Base-by-base conservation (phyloP, 2,113 vertebrate genomes). In the Cromileptes altivelis region DNA sequence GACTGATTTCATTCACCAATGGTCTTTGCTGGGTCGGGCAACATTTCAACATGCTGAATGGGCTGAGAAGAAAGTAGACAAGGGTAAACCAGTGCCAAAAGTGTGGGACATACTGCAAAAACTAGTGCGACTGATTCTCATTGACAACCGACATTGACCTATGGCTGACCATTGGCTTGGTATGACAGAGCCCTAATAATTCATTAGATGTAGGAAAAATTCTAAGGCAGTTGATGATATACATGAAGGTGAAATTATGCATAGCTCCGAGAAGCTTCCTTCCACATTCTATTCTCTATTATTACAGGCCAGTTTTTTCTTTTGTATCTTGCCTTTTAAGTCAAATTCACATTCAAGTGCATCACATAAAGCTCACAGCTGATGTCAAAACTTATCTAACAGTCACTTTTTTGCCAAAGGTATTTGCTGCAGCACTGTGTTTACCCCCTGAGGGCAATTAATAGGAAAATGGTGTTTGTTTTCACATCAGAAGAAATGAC, bases 401-500 rank as follows among this genome's bases (percentile, higher is more conserved):
- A 42, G 42, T 56, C n/a, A 2, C 2, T 25, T 40, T 37, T 61
- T 4, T 30, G 47, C 49, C 70, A 62, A 3, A 7, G 19, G 47
- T 25, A 74, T 74, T 58, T 64, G 42, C 63, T 30, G 25, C 21
- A 18, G 15, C 3, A 2, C 67, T 18, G 33, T 30, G 67, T 75
- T 47, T 45, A 55, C 47, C 71, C 47, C 19, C 40, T 14, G 5
- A 25, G 25, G 42, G 23, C 23, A 77, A 17, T 57, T 61, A 15
- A 40, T 65, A 11, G 61, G 56, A 64, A 65, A 74, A 57, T 50
- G 11, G 7, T 49, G 10, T 70, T 79, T 80, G 25, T 23, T 55
- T 78, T 78, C 12, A 33, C 49, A 68, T 77, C 50, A 77, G 23
- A 69, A 40, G 56, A 81, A 84, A 62, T 62, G 14, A 33, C 60